phyloP scores from a whole-genome alignment of 2,113 vertebrate species.

The Pseudopodoces humilis region DNA sequence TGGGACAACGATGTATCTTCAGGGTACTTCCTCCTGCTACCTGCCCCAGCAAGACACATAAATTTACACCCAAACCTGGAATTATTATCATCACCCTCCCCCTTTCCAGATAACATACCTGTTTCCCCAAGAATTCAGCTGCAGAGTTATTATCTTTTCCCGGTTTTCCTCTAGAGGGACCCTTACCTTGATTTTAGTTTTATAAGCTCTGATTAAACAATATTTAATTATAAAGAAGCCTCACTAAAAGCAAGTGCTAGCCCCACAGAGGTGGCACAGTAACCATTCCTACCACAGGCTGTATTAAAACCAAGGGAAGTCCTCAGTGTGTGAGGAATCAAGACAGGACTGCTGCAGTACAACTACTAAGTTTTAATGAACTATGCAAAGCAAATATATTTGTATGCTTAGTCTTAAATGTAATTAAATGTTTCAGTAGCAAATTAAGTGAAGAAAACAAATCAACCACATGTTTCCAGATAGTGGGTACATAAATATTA shows the following conservation, averaged over 20 bases:
- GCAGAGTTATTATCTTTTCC: constrained; percentile 39
- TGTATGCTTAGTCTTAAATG: constrained; percentile 45
- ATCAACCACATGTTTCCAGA: constrained; percentile 68
- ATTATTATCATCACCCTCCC: background rate
- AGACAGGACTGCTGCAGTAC: constrained; percentile 5
- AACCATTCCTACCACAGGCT: background rate
- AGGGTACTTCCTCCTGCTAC: background rate
- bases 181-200: constrained; percentile 59
- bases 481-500: constrained; percentile 66
- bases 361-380: constrained; percentile 50
- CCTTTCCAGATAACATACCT: background rate
- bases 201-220: constrained; percentile 52
- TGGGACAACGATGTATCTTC: background rate
- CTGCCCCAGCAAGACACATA: background rate
- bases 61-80: background rate
- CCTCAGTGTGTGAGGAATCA: background rate
- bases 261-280: background rate
- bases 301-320: background rate
- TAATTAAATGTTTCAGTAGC: constrained; percentile 72
- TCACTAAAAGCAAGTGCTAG: constrained; percentile 18
- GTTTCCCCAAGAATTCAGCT: constrained; percentile 3
- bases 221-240: constrained; percentile 38
- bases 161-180: constrained; percentile 67
- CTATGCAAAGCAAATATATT: constrained; percentile 56
- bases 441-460: constrained; percentile 74